Evolutionary conservation across 1,140 invertebrate species (phyloP).

Genomic region (Orius laevigatus): DNA sequence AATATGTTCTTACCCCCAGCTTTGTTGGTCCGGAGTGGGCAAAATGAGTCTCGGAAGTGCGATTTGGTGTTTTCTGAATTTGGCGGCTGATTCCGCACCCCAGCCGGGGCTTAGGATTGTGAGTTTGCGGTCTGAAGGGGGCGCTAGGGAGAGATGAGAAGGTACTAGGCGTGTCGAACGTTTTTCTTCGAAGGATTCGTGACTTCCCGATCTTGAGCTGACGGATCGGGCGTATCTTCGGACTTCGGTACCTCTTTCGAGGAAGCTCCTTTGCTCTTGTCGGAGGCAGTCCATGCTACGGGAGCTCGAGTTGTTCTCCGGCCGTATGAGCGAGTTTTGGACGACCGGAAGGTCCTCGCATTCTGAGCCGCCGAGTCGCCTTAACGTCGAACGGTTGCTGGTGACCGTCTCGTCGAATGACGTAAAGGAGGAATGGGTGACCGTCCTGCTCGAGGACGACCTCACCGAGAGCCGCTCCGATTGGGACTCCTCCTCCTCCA

Average conservation of each 20-base stretch:
- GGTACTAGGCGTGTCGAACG: slow-evolving; percentile 28
- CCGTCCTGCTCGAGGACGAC: too few relatives aligned
- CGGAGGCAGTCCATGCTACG: slow-evolving; percentile 5
- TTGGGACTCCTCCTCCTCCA: too few relatives aligned
- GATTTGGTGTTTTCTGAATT: slow-evolving; percentile 50
- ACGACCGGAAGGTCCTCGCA: too few relatives aligned
- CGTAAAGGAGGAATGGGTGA: too few relatives aligned
- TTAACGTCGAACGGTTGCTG: too few relatives aligned
- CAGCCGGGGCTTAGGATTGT: slow-evolving; percentile 54
- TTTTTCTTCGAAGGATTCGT: slow-evolving; percentile 6
- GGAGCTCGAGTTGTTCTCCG: neutral
- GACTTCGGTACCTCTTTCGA: neutral
- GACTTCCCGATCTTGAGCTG: too few relatives aligned
- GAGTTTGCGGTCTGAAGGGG: slow-evolving; percentile 42
- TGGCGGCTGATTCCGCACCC: slow-evolving; percentile 37
- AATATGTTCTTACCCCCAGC: too few relatives aligned
- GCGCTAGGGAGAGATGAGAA: slow-evolving; percentile 49
- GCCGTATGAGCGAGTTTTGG: too few relatives aligned
- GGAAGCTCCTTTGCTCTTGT: slow-evolving; percentile 6
- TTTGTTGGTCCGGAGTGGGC: slow-evolving; percentile 49
- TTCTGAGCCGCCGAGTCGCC: too few relatives aligned
- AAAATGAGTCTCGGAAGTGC: slow-evolving; percentile 56
- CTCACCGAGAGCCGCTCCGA: too few relatives aligned
- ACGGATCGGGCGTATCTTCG: too few relatives aligned
- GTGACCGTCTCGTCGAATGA: too few relatives aligned